Evolutionary conservation across 2,888 invertebrate genomes (phyloP).

Genomic region (Hipparchia sbordonii): DNA sequence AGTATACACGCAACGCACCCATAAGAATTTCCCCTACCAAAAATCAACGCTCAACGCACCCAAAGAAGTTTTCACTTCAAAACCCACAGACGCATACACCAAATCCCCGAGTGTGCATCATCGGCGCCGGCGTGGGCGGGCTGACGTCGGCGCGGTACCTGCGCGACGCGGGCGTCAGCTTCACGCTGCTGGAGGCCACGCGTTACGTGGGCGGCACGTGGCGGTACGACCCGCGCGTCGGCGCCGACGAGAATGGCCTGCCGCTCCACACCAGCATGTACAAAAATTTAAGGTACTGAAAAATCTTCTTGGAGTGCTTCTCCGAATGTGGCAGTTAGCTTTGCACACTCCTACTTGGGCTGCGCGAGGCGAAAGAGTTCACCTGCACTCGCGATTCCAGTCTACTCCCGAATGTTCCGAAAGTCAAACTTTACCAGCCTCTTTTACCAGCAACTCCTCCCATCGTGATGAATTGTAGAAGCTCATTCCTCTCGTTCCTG

Average conservation of each 20-base stretch:
- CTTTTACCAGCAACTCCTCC: not conserved
- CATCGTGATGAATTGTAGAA: not conserved
- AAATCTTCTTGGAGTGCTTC: too few relatives aligned
- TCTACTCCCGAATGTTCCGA: too few relatives aligned
- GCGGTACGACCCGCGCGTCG: slow-evolving; percentile 65
- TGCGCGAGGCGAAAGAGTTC: too few relatives aligned
- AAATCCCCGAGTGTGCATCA: slow-evolving; percentile 63
- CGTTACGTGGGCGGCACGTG: slow-evolving; percentile 72
- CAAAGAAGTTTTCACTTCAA: too few relatives aligned
- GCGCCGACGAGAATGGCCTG: slow-evolving; percentile 57
- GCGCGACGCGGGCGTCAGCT: slow-evolving; percentile 64
- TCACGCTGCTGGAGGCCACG: slow-evolving; percentile 71
- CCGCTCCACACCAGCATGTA: slow-evolving; percentile 88
- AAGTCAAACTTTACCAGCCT: not conserved
- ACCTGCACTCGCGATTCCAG: too few relatives aligned
- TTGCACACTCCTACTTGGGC: too few relatives aligned
- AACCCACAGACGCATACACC: not conserved
- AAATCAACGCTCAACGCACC: too few relatives aligned
- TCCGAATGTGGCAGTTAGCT: too few relatives aligned
- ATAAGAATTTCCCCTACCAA: too few relatives aligned
- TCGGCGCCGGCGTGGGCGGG: slow-evolving; percentile 74
- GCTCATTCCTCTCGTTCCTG: not conserved
- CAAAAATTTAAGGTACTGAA: slow-evolving; percentile 82
- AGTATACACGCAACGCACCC: too few relatives aligned
- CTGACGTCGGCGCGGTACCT: slow-evolving; percentile 67